These are phyloP conservation scores for Spondyliosoma cantharus DNA, from an alignment of 2,797 vertebrate genomes.

Conservation along the genomic window DNA sequence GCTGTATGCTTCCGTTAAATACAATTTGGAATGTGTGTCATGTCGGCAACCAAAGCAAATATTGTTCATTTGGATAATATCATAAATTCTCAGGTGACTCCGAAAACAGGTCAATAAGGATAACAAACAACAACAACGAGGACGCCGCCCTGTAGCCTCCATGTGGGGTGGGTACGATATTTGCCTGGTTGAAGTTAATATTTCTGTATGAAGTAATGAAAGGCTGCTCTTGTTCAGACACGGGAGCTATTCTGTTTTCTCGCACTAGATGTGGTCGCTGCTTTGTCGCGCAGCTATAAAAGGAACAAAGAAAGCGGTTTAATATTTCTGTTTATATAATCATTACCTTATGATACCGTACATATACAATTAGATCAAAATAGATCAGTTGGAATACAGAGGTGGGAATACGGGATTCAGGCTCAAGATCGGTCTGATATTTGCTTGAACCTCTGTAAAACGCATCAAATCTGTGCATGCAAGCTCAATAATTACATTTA, in stretches of 20 bases:
- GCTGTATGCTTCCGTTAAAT: not conserved
- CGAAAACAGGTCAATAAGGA: not conserved
- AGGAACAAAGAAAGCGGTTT: constrained; percentile 32
- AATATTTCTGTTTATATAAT: constrained; percentile 56
- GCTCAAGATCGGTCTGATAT: not conserved
- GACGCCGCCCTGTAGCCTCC: not conserved
- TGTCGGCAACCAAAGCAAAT: not conserved
- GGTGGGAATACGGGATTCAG: no score
- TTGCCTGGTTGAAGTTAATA: constrained; percentile 31
- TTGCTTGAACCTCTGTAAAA: constrained; percentile 2
- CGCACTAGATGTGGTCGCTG: constrained; percentile 45
- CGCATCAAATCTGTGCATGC: not conserved
- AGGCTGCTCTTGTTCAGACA: constrained; percentile 53
- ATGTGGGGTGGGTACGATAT: constrained; percentile 34
- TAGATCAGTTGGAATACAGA: not conserved
- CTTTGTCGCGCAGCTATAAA: constrained; percentile 38
- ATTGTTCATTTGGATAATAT: not conserved
- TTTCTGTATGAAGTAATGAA: constrained; percentile 60
- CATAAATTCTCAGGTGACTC: not conserved
- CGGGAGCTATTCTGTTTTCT: constrained; percentile 50
- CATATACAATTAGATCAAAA: not conserved
- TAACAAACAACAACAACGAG: not conserved
- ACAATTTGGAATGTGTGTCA: not conserved
- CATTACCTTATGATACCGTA: constrained; percentile 23
- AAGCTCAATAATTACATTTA: not conserved